Evolutionary conservation across 2,113 vertebrate species (phyloP), one percentile per base, ranked within the genome.

Genomic region (Gadus chalcogrammus): DNA sequence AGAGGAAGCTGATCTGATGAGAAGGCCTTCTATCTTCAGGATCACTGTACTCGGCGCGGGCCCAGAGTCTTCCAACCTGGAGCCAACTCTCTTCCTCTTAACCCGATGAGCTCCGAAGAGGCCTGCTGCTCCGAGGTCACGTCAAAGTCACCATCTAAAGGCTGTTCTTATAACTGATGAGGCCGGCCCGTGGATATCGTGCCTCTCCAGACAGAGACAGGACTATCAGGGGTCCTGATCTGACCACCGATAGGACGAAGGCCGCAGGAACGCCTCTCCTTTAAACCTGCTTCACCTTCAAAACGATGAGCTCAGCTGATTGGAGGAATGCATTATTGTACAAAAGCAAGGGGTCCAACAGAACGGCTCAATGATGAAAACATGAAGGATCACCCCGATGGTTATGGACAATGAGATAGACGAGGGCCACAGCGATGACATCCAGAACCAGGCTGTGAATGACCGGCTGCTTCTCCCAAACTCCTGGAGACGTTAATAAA

Each of bases 161-260:
- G 65, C 72, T 81, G 35, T 85, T 81, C 79, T 79, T 70, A 78
- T 82, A 80, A 89, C 84, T 89, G 88, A 91, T 88, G 83, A 62
- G 81, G 64, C 64, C 65, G 64, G 80, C 65, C 76, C 65, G 1
- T 42, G 71, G 16, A 67, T 66, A 73, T 76, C 77, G 79, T 84
- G 73, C 79, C 80, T 71, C 82, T 79, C 73, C 78, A 79, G 82
- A 81, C 65, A 18, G 69, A 79, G 82, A 87, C 77, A 48, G 80
- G 81, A 89, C 88, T 87, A 87, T 55, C 63, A 84, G 82, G 87
- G 85, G 83, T 81, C 79, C 80, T 89, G 87, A 88, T 91, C 89
- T 81, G 79, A 87, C 82, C 84, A 88, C 79, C 42, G 42, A 74
- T 81, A 77, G 74, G 71, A 78, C 78, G 64, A 61, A 55, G 76